phyloP scores from a whole-genome alignment of 2,888 invertebrate genomes.

The Periphyllus acericola region DNA sequence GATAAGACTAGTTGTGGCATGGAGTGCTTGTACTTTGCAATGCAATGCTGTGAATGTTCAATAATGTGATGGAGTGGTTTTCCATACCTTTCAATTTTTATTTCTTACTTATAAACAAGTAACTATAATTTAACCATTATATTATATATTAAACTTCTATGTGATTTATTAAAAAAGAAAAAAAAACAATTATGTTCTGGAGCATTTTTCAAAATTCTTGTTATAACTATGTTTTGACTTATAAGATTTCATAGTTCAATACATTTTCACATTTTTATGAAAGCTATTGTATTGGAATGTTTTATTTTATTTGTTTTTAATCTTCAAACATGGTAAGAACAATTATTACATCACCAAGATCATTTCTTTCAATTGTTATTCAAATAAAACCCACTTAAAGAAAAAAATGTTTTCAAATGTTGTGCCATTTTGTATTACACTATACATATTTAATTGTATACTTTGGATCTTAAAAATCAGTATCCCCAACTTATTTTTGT shows the following conservation, averaged over 20 bases:
- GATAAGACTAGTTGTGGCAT: constrained; percentile 53
- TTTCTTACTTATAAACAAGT: constrained; percentile 31
- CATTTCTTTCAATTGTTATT: not conserved
- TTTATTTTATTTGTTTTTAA: not conserved
- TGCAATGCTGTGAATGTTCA: constrained; percentile 59
- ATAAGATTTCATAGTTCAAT: not conserved
- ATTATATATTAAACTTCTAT: not conserved
- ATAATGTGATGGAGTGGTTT: constrained; percentile 31
- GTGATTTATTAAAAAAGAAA: not conserved
- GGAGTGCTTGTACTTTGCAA: constrained; percentile 58
- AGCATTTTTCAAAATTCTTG: constrained; percentile 6
- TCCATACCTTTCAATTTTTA: not conserved
- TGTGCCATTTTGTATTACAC: constrained; percentile 36
- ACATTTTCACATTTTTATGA: not conserved
- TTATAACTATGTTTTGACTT: not conserved
- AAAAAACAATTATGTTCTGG: not conserved
- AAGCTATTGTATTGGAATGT: not conserved
- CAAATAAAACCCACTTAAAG: not conserved
- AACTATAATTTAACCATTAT: constrained; percentile 34
- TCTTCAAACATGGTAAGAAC: not conserved
- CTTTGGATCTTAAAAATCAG: not conserved
- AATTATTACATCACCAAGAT: not conserved
- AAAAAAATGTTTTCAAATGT: not conserved
- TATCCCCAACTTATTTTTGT: not conserved
- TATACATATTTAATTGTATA: not conserved